Evolutionary conservation across 37 sponge, comb jelly and placozoan genomes (phyloP).

Genomic region (Hexactinellida sp.): DNA sequence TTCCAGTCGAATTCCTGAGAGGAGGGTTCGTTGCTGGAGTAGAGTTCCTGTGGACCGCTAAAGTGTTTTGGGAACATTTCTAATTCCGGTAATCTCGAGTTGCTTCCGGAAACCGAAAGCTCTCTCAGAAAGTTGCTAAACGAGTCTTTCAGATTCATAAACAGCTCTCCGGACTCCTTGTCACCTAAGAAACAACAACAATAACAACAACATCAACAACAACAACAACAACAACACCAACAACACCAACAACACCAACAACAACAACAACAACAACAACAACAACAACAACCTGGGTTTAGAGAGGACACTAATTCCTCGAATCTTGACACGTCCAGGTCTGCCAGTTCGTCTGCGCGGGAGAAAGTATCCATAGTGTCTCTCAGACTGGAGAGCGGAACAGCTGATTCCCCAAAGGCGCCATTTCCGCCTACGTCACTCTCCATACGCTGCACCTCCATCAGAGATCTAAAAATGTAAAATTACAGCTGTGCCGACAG

Average conservation of each 20-base stretch:
- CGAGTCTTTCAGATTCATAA: not conserved
- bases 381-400: not conserved
- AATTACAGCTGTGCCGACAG: no score
- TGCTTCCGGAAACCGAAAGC: not conserved
- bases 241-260: not conserved
- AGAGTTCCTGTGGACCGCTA: not conserved
- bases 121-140: not conserved
- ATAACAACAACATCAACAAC: not conserved
- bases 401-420: not conserved
- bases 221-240: not conserved
- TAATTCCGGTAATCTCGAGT: not conserved
- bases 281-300: not conserved
- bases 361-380: not conserved
- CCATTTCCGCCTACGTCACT: no score
- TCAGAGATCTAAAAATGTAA: not conserved
- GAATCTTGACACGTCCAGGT: not conserved
- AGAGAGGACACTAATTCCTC: not conserved
- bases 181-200: not conserved
- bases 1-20: constrained; percentile 13
- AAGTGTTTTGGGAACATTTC: not conserved
- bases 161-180: not conserved
- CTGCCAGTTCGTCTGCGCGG: not conserved
- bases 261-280: not conserved
- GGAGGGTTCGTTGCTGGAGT: constrained; percentile 9
- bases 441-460: not conserved